Evolutionary conservation across 2,888 invertebrate species (phyloP), one percentile per base, ranked within the genome.

Genomic region (Torymus texanus): DNA sequence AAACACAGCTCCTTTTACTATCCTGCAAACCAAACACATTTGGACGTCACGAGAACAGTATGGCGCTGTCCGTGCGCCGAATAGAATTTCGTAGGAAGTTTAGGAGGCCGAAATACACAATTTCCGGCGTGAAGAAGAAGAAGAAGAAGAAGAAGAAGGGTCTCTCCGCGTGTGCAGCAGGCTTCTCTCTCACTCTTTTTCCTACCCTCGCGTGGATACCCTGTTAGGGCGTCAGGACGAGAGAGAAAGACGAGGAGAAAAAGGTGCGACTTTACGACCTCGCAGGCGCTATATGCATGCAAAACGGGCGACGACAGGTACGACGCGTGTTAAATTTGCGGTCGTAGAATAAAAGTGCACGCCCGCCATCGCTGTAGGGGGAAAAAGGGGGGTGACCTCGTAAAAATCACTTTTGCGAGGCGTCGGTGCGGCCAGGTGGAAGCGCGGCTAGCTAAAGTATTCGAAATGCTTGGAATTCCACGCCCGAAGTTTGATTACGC

Each of bases 71-170:
- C 24, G 29, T 10, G 29, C 2, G 21, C 1, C 62, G 61, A 41
- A 56, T 29, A 56, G 56, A 21, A 56, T 68, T 68, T 56, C n/a
- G 56, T n/a, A 29, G 68, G 29, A 29, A 56, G 29, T 56, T 68
- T 56, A 56, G 29, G 68, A 68, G 29, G 56, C 24, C 68, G 56
- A 56, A 56, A 68, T 68, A 56, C n/a, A 68, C 68, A 29, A 68
- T 68, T 68, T 68, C 68, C 68, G 68, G 24, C 24, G 68, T 8
- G 21, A 21, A 16, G 12, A 5, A 53, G 67, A 29, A 16, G 18
- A 62, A 14, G 65, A n/a, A n/a, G 21, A 21, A 16, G 12, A 5
- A 53, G 67, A 29, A 16, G 18, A 62, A 14, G 65, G 18, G 24
- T 50, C 21, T 21, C 2, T 21, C 21, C 1, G 21, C 2, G 2